phyloP scores from a whole-genome alignment of 2,797 vertebrate species.

The Tadarida brasiliensis region DNA sequence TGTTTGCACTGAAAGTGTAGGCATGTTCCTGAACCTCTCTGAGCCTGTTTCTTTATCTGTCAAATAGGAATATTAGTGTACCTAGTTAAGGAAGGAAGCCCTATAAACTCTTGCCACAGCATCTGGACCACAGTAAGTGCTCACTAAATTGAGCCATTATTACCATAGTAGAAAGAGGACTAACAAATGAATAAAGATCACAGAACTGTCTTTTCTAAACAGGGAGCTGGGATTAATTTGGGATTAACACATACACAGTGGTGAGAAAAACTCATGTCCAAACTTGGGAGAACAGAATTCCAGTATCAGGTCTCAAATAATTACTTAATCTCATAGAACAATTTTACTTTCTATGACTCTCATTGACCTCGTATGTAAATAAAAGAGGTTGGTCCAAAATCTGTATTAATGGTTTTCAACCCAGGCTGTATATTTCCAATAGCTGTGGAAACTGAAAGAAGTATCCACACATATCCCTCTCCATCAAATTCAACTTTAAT shows the following conservation, averaged over 20 bases:
- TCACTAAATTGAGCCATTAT: not conserved
- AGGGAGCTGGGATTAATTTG: not conserved
- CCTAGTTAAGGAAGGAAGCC: not conserved
- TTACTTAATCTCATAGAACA: not conserved
- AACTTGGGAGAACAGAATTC: not conserved
- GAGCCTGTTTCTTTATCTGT: not conserved
- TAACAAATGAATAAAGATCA: slow-evolving; percentile 10
- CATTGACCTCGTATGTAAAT: not conserved
- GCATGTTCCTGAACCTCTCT: slow-evolving; percentile 1
- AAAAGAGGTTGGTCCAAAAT: not conserved
- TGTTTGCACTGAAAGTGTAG: not conserved
- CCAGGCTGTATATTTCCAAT: not conserved
- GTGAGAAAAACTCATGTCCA: not conserved
- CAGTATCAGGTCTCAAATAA: not conserved
- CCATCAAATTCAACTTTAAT: not conserved
- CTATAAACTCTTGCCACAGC: not conserved
- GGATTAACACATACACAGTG: not conserved
- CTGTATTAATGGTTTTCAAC: not conserved
- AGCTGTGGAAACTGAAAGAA: not conserved
- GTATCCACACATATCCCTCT: not conserved
- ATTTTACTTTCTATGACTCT: not conserved
- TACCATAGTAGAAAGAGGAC: not conserved
- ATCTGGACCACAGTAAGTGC: not conserved
- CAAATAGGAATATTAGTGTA: not conserved
- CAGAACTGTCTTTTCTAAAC: not conserved